Conservation (phyloP, 2,888 invertebrate genomes). For the Anoncus sp. region DNA sequence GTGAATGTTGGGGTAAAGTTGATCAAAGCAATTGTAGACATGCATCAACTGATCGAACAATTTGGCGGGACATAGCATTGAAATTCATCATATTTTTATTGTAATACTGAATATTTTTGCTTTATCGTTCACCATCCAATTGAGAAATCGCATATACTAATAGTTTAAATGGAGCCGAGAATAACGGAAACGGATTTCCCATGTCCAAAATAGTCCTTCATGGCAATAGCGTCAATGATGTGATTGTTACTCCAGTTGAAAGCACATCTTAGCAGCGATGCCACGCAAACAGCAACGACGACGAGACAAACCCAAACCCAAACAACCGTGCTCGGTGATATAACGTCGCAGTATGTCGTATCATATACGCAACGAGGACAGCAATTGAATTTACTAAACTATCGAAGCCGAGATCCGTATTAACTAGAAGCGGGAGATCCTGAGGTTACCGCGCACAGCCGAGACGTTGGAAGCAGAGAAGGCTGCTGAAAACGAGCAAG, state of each 20-base stretch:
- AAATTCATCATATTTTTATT: constrained; percentile 1
- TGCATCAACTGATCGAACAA: neutral
- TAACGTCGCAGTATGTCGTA: neutral
- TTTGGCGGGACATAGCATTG: neutral
- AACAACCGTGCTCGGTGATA: neutral
- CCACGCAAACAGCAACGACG: neutral
- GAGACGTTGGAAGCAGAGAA: constrained; percentile 25
- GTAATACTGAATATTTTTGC: neutral
- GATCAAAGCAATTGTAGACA: too few species aligned
- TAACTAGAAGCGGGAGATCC: constrained; percentile 15
- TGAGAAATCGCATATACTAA: neutral
- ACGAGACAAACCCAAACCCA: too few species aligned
- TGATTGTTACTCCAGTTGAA: neutral
- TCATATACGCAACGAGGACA: neutral
- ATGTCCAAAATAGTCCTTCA: neutral
- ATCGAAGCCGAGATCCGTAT: constrained; percentile 15
- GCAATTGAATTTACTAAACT: constrained; percentile 48
- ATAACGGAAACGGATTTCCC: neutral
- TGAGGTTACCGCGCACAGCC: constrained; percentile 6
- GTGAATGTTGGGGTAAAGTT: too few species aligned
- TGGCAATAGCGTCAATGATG: neutral
- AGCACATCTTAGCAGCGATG: neutral
- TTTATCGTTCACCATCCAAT: neutral
- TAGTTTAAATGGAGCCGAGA: neutral
- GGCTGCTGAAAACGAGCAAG: constrained; percentile 23